Base-by-base conservation (phyloP, 2,888 invertebrate genomes). In the Calephelis perditalis region DNA sequence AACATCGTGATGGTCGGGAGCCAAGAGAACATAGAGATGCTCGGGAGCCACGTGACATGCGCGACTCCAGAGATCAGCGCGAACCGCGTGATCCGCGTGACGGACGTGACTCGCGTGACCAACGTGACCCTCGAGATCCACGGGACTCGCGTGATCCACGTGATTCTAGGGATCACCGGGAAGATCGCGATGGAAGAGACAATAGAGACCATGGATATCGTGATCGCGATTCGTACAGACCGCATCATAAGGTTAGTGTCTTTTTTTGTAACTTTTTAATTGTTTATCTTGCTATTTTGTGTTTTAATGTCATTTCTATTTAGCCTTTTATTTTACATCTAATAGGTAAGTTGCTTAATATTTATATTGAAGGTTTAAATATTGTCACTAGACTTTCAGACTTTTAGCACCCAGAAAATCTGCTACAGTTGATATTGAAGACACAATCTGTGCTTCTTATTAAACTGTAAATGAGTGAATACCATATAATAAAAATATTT, bases 191-290 rank as follows among this genome's bases (percentile, higher is more conserved):
- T 67, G 61, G 70, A n/a, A 71, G 77, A 11, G 78, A 77, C 60
- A 70, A 70, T 52, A 68, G 74, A 15, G 73, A 74, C 57, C 70
- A 81, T 63, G 78, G 79, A 61, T 86, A 86, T 68, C 86, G 86
- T 62, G 86, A 87, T 57, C 82, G 86, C n/a, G 87, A 87, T 63
- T 78, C 84, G 63, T 85, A 78, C 71, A 84, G 87, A 72, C 77
- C 87, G 61, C 86, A 86, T 71, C 77, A 84, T 73, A 86, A 87
- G 64, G 78, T 76, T 64, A 12, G 62, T 58, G 15, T 15, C 15
- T 43, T 43, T 3, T 52, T 49, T 43, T 12, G 26, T 26, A 26
- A 26, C 3, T 26, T 26, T 26, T 26, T 26, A 26, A n/a, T 26
- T 26, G 1, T 26, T 26, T 3, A 26, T 26, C 26, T 4, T 26